Evolutionary conservation across 1,140 invertebrate species (phyloP).

Genomic region (Helicoverpa armigera): DNA sequence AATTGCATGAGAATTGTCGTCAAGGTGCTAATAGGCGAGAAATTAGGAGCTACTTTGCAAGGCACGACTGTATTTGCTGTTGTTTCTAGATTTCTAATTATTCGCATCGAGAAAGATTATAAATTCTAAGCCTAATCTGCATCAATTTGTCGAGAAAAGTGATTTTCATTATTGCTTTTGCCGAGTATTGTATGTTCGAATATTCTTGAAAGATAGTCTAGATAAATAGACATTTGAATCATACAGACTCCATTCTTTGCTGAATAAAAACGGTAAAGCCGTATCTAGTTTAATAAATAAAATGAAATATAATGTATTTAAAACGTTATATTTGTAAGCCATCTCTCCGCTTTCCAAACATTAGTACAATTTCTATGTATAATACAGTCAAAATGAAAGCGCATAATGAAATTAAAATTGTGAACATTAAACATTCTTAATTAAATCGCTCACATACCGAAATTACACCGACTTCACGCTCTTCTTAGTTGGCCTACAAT

Average conservation of each 20-base stretch:
- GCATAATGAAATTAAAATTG: conserved; percentile 54
- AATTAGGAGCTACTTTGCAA: conserved; percentile 1
- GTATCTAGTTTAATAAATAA: neutral
- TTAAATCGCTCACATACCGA: conserved; percentile 59
- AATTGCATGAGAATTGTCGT: conserved; percentile 43
- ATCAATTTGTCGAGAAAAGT: conserved; percentile 5
- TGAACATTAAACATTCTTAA: conserved; percentile 58
- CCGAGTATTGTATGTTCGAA: neutral
- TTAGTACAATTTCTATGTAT: conserved; percentile 38
- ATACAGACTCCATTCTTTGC: no score
- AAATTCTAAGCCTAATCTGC: neutral
- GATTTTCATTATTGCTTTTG: conserved; percentile 5
- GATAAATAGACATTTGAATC: no score
- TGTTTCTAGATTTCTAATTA: conserved; percentile 27
- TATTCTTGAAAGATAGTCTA: neutral
- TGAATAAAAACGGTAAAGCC: neutral
- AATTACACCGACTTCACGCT: conserved; percentile 64
- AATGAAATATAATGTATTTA: neutral
- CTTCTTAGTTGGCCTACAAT: conserved; percentile 58
- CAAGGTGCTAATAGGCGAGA: conserved; percentile 30
- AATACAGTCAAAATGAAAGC: conserved; percentile 50
- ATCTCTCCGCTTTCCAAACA: conserved; percentile 27
- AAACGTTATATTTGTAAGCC: neutral
- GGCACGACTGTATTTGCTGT: neutral
- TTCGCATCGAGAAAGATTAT: neutral